phyloP scores from a whole-genome alignment of 2,113 vertebrate genomes.

The Solea senegalensis region DNA sequence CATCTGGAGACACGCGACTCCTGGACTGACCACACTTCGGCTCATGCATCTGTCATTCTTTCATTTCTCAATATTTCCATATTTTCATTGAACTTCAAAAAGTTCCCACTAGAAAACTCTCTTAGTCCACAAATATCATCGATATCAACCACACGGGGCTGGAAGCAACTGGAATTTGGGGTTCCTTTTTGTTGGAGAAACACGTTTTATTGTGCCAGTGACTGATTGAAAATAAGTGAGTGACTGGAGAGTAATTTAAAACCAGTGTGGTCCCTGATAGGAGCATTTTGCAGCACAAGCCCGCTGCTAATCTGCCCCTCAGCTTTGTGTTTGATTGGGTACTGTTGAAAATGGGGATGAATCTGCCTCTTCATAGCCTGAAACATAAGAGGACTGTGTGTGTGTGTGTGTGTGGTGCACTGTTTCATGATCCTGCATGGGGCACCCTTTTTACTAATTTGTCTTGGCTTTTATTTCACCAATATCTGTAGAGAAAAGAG shows the following conservation, averaged over 20 bases:
- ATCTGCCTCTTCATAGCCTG: conserved; percentile 73
- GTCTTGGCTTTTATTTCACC: too few species aligned
- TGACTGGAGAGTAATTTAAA: conserved; percentile 70
- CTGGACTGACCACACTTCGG: conserved; percentile 68
- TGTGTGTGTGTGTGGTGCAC: conserved; percentile 23
- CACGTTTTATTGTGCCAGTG: conserved; percentile 71
- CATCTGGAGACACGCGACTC: conserved; percentile 60
- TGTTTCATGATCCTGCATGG: too few species aligned
- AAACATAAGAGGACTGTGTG: conserved; percentile 71
- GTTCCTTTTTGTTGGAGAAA: conserved; percentile 65
- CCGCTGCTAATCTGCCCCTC: conserved; percentile 68
- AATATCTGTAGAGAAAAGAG: too few species aligned
- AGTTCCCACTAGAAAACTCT: conserved; percentile 6
- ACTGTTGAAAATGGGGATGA: conserved; percentile 81
- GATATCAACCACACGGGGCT: conserved; percentile 31
- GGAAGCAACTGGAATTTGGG: conserved; percentile 49
- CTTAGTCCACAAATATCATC: conserved; percentile 12
- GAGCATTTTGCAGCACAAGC: conserved; percentile 69
- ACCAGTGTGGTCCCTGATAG: conserved; percentile 76
- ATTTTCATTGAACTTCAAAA: conserved; percentile 35
- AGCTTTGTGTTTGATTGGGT: conserved; percentile 78
- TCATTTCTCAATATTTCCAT: conserved; percentile 50
- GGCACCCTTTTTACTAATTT: too few species aligned
- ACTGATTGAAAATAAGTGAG: conserved; percentile 72
- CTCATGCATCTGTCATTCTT: conserved; percentile 70